Evolutionary conservation across 2,113 vertebrate genomes (phyloP).

Genomic region (Larimichthys crocea): DNA sequence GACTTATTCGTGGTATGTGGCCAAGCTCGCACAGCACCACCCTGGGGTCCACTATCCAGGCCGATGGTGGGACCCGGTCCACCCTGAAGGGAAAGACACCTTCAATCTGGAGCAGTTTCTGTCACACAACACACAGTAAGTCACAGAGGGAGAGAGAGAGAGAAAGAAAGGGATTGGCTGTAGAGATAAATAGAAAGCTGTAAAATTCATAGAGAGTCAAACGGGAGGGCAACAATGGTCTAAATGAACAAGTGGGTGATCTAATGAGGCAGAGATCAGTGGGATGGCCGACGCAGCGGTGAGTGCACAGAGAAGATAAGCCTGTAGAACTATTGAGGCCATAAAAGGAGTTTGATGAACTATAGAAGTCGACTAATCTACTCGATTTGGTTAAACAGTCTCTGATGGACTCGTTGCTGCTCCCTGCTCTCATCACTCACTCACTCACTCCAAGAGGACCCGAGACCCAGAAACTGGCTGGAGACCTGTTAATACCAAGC

Average conservation of each 20-base stretch:
- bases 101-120: slow-evolving; percentile 96
- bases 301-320: slow-evolving; percentile 74
- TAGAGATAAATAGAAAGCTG: slow-evolving; percentile 50
- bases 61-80: slow-evolving; percentile 88
- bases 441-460: slow-evolving; percentile 42
- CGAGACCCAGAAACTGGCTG: slow-evolving; percentile 30
- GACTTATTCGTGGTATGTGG: slow-evolving; percentile 97
- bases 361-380: slow-evolving; percentile 74
- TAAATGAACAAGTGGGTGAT: slow-evolving; percentile 75
- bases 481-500: slow-evolving; percentile 72
- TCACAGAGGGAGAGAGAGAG: slow-evolving; percentile 18
- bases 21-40: slow-evolving; percentile 91
- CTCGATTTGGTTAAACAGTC: slow-evolving; percentile 75
- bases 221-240: slow-evolving; percentile 59
- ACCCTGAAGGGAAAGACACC: slow-evolving; percentile 78
- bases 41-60: slow-evolving; percentile 91
- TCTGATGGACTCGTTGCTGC: slow-evolving; percentile 50
- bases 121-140: slow-evolving; percentile 93
- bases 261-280: slow-evolving; percentile 74
- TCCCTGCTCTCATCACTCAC: slow-evolving; percentile 51
- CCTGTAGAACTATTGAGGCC: slow-evolving; percentile 57
- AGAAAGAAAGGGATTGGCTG: slow-evolving; percentile 37
- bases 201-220: slow-evolving; percentile 50
- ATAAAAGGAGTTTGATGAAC: slow-evolving; percentile 77
- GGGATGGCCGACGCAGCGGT: slow-evolving; percentile 55